A percentile compares a stretch with the other conserved stretches of the same genome.
Conservation (phyloP, 37 sponge, comb jelly and placozoan species). For the Tethya wilhelma region DNA sequence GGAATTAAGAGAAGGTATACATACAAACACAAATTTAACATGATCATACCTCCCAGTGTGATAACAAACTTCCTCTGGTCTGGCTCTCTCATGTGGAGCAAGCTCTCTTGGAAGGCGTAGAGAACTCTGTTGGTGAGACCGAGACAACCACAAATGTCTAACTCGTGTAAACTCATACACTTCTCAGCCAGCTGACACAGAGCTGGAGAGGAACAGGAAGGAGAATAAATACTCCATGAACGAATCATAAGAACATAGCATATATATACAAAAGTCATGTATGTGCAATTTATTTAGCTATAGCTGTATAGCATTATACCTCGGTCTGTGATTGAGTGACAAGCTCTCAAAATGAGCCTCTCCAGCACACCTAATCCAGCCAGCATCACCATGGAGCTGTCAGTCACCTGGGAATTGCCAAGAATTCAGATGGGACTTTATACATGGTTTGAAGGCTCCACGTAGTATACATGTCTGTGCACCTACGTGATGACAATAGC, state of each 20-base stretch:
- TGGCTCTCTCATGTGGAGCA: conserved; percentile 18
- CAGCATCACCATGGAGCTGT: conserved; percentile 37
- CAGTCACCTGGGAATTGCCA: conserved; percentile 35
- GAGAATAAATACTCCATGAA: neutral
- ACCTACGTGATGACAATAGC: conserved; percentile 66
- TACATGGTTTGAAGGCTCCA: neutral
- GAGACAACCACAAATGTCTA: conserved; percentile 70
- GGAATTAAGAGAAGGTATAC: too few relatives aligned
- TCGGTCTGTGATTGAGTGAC: conserved; percentile 32
- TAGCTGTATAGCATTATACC: too few relatives aligned
- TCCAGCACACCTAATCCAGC: conserved; percentile 8
- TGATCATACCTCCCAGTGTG: conserved; percentile 39
- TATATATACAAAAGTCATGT: too few relatives aligned
- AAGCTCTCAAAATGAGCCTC: conserved; percentile 46
- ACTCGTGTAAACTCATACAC: conserved; percentile 27
- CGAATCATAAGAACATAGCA: neutral
- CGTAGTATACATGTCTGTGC: neutral
- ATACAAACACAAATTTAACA: too few relatives aligned
- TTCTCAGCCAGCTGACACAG: conserved; percentile 13
- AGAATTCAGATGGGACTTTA: neutral
- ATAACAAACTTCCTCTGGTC: neutral
- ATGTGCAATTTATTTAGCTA: too few relatives aligned
- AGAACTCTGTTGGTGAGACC: conserved; percentile 37
- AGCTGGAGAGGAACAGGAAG: conserved; percentile 24
- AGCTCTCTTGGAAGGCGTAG: conserved; percentile 34